phyloP scores from a whole-genome alignment of 2,888 invertebrate species.

The Aporophyla lueneburgensis region DNA sequence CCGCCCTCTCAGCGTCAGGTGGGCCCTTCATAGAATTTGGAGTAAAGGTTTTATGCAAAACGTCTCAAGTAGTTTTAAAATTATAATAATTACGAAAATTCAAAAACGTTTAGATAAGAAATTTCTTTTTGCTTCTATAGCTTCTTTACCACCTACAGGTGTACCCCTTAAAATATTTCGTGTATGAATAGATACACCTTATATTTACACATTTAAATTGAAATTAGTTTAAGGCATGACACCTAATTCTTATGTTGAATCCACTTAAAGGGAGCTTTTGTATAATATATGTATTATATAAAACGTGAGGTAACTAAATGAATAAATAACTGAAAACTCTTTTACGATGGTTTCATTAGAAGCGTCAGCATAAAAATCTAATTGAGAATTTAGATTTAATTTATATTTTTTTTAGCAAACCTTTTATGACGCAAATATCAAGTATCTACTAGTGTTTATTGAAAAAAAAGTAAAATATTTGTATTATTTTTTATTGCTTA shows the following conservation, averaged over 20 bases:
- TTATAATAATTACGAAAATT: no score
- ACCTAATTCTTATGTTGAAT: constrained; percentile 28
- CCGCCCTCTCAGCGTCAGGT: no score
- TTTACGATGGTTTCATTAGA: constrained; percentile 55
- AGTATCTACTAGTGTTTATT: no score
- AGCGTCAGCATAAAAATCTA: constrained; percentile 64
- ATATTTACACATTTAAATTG: neutral
- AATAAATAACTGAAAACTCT: constrained; percentile 72
- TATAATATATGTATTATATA: constrained; percentile 46
- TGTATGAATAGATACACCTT: no score
- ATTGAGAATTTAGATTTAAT: neutral
- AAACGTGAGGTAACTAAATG: constrained; percentile 67
- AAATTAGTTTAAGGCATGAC: neutral
- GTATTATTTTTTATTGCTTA: neutral
- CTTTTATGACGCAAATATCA: no score
- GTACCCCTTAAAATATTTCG: no score
- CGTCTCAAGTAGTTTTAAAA: no score
- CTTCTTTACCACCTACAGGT: no score
- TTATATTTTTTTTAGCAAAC: neutral
- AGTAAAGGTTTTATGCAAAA: no score
- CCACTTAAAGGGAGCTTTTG: constrained; percentile 47
- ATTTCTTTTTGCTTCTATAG: no score
- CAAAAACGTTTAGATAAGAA: no score
- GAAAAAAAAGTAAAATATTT: neutral
- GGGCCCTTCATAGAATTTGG: no score